Evolutionary conservation across 2,888 invertebrate species (phyloP).

Genomic region (Ceriagrion tenellum): DNA sequence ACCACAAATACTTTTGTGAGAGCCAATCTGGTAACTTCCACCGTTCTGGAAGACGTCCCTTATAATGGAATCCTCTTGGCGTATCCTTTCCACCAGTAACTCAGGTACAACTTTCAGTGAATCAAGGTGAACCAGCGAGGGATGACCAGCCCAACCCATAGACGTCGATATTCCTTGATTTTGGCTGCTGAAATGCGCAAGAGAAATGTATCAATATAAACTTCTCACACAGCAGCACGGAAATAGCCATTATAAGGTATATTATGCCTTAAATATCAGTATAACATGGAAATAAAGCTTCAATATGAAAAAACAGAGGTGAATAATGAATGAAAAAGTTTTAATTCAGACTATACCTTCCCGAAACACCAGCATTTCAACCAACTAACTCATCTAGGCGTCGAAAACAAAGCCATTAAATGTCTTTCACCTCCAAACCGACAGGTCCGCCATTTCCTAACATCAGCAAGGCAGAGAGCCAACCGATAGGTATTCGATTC

Average conservation of each 20-base stretch:
- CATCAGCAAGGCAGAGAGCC: slow-evolving; percentile 42
- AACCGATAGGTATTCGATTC: slow-evolving; percentile 38
- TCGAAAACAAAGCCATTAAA: slow-evolving; percentile 36
- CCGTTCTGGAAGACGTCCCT: slow-evolving; percentile 27
- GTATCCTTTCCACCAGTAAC: slow-evolving; percentile 60
- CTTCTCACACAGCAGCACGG: not conserved
- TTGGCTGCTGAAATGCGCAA: slow-evolving; percentile 21
- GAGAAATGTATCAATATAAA: not conserved
- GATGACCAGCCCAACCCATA: slow-evolving; percentile 63
- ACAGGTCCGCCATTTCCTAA: slow-evolving; percentile 61
- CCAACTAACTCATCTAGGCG: slow-evolving; percentile 5
- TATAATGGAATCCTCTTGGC: slow-evolving; percentile 25
- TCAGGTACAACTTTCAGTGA: slow-evolving; percentile 56
- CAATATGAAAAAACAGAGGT: not conserved
- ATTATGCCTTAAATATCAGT: not conserved
- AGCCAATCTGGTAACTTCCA: not conserved
- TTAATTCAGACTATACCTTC: not conserved
- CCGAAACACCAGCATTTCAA: not conserved
- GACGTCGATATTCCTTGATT: slow-evolving; percentile 51
- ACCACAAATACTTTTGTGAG: slow-evolving; percentile 13
- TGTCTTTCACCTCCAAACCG: slow-evolving; percentile 28
- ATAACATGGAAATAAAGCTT: not conserved
- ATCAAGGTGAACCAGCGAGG: slow-evolving; percentile 18
- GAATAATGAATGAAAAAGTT: not conserved
- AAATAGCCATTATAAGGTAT: not conserved